Evolutionary conservation across 1,140 invertebrate species (phyloP).

Genomic region (Euura lappo): DNA sequence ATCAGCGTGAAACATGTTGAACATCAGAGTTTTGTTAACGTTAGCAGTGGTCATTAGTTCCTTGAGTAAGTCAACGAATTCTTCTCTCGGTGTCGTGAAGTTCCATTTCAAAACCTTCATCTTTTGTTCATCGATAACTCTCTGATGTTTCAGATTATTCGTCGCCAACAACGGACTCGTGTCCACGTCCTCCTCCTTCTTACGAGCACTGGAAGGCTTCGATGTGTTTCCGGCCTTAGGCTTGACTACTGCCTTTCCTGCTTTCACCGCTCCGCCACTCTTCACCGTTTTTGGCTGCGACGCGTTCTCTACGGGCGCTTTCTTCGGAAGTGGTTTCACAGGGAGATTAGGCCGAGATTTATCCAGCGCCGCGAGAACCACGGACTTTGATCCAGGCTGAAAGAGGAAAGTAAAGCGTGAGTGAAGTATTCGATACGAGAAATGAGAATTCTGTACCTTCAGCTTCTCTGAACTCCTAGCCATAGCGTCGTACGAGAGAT

Average conservation of each 20-base stretch:
- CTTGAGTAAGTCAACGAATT: conserved; percentile 91
- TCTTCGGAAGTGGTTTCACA: conserved; percentile 77
- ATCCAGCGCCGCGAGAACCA: conserved; percentile 80
- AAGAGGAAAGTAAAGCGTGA: conserved; percentile 22
- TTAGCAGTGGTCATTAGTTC: conserved; percentile 90
- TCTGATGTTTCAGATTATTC: conserved; percentile 89
- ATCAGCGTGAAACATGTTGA: conserved; percentile 94
- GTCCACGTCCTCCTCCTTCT: conserved; percentile 89
- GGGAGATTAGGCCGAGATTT: conserved; percentile 86
- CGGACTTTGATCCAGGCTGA: conserved; percentile 82
- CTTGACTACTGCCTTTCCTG: conserved; percentile 57
- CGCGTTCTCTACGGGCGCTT: conserved; percentile 56
- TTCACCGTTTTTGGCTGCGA: conserved; percentile 61
- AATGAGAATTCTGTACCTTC: conserved; percentile 66
- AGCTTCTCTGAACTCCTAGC: conserved; percentile 79
- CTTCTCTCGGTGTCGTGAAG: conserved; percentile 89
- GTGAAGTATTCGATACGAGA: conserved; percentile 8
- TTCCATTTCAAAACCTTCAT: conserved; percentile 96
- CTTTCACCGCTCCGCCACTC: conserved; percentile 60
- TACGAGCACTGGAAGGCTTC: conserved; percentile 62
- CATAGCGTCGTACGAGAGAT: conserved; percentile 87
- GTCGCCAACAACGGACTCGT: conserved; percentile 80
- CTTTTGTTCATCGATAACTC: conserved; percentile 91
- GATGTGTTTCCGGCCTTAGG: conserved; percentile 32
- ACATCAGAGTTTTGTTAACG: conserved; percentile 84